These are phyloP conservation scores for Hymenopus coronatus DNA, from an alignment of 2,888 invertebrate genomes.

Conservation along the genomic window DNA sequence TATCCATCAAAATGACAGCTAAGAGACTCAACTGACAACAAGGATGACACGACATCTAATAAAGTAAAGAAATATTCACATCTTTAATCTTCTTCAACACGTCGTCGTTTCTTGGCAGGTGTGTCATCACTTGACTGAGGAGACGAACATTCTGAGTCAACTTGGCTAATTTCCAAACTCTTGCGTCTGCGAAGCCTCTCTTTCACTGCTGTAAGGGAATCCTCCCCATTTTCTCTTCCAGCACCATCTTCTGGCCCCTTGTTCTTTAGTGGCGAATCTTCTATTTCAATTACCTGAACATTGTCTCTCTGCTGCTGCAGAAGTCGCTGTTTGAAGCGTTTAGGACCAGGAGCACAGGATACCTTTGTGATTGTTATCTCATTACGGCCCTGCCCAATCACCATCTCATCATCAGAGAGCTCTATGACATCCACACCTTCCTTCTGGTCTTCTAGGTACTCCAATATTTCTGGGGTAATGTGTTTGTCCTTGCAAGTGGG, in stretches of 20 bases:
- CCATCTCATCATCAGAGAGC: slow-evolving; percentile 37
- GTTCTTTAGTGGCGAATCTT: slow-evolving; percentile 34
- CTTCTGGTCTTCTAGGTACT: slow-evolving; percentile 25
- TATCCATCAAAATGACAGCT: slow-evolving; percentile 21
- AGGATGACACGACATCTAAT: slow-evolving; percentile 18
- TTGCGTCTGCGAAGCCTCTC: slow-evolving; percentile 35
- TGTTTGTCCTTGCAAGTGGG: slow-evolving; percentile 30
- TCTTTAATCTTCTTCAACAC: slow-evolving; percentile 23
- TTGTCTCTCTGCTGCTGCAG: slow-evolving; percentile 32
- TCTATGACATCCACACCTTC: slow-evolving; percentile 37
- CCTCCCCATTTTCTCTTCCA: slow-evolving; percentile 32
- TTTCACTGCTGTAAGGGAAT: slow-evolving; percentile 35
- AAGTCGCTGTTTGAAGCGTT: slow-evolving; percentile 31
- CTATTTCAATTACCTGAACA: slow-evolving; percentile 36
- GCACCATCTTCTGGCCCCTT: slow-evolving; percentile 21
- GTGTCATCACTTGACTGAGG: slow-evolving; percentile 14
- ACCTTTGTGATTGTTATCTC: slow-evolving; percentile 38
- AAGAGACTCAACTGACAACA: slow-evolving; percentile 13
- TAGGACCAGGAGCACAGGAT: slow-evolving; percentile 32
- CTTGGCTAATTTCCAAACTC: slow-evolving; percentile 36
- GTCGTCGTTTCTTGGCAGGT: slow-evolving; percentile 24
- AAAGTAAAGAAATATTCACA: slow-evolving; percentile 1
- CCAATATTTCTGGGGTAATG: slow-evolving; percentile 23
- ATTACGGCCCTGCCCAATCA: slow-evolving; percentile 35
- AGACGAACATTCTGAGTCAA: slow-evolving; percentile 32